Conservation (phyloP, 1,140 invertebrate genomes). For the Cydia fagiglandana region DNA sequence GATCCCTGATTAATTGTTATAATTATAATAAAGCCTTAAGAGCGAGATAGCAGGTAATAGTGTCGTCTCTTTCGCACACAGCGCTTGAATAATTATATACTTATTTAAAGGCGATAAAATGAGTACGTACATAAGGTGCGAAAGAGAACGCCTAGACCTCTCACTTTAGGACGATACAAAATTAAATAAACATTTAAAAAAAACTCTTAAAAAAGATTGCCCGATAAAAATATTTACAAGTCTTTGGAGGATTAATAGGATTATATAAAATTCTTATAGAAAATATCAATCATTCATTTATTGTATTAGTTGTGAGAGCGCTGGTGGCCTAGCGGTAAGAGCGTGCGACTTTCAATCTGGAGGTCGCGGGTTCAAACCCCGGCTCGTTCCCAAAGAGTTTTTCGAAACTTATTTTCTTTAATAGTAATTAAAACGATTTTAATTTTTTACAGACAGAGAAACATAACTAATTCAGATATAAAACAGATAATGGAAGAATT, state of each 20-base stretch:
- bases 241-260: background rate
- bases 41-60: background rate
- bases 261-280: background rate
- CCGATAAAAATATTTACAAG: background rate
- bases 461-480: background rate
- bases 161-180: slow-evolving; percentile 2
- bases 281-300: background rate
- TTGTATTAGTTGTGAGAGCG: too few species aligned
- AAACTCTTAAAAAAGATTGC: background rate
- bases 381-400: too few species aligned
- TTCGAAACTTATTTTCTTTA: background rate
- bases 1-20: background rate
- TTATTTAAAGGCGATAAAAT: background rate
- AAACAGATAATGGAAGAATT: background rate
- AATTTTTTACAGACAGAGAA: too few species aligned
- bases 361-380: too few species aligned
- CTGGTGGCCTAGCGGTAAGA: too few species aligned
- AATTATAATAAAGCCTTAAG: background rate
- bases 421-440: background rate
- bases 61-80: slow-evolving; percentile 4
- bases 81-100: background rate
- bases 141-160: background rate
- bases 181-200: background rate
- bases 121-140: background rate
- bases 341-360: too few species aligned